A percentile compares a stretch with the other conserved stretches of the same genome.
These are phyloP conservation scores for Drosophila ficusphila DNA, from an alignment of 1,140 invertebrate species.

Conservation along the genomic window DNA sequence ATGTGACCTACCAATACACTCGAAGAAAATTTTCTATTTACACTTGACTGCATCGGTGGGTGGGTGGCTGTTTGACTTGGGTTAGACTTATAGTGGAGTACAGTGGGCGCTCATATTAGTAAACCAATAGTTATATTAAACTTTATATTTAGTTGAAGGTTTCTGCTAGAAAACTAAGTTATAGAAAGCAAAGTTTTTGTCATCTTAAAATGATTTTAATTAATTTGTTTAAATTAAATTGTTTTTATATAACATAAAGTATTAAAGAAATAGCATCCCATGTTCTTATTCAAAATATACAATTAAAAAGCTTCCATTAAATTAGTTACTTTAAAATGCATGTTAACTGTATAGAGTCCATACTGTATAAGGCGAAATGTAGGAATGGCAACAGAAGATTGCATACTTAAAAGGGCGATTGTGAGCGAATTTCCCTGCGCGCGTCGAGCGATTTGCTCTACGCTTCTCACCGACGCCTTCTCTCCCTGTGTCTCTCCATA, in stretches of 20 bases:
- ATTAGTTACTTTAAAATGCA: no score
- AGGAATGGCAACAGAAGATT: conserved; percentile 42
- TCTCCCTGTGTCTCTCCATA: background rate
- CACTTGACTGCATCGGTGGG: conserved; percentile 69
- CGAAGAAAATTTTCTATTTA: conserved; percentile 80
- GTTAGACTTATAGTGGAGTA: background rate
- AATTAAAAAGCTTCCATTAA: no score
- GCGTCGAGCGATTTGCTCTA: conserved; percentile 15
- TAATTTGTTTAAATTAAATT: no score
- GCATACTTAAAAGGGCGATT: conserved; percentile 44
- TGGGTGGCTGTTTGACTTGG: conserved; percentile 2
- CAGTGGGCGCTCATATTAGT: background rate
- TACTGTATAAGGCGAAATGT: conserved; percentile 1
- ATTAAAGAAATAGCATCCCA: no score
- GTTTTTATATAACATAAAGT: no score
- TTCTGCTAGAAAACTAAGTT: no score
- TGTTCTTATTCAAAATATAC: no score
- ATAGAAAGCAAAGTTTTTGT: no score
- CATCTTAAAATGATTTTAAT: no score
- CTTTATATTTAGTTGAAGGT: no score
- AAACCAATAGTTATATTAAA: no score
- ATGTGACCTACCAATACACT: conserved; percentile 82
- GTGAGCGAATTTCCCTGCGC: conserved; percentile 69
- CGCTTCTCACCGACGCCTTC: conserved; percentile 1
- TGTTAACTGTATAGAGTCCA: background rate